phyloP scores from a whole-genome alignment of 2,888 invertebrate species.

The Stictocephala bisonia region DNA sequence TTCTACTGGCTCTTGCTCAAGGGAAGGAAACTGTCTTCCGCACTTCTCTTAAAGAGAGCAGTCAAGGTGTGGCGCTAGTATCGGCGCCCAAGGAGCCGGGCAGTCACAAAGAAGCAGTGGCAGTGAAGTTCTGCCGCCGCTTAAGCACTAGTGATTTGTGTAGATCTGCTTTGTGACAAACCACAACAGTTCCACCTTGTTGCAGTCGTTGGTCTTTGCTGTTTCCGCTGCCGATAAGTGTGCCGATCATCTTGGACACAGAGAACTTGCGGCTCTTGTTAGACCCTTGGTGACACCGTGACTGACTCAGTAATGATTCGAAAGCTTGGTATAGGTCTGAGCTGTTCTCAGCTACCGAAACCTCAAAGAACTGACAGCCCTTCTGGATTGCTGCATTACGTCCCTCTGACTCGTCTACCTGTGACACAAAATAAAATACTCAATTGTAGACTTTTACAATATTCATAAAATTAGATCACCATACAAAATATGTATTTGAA shows the following conservation, averaged over 20 bases:
- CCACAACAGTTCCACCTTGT: constrained; percentile 71
- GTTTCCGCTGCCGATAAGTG: constrained; percentile 72
- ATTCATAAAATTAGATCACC: too few relatives aligned
- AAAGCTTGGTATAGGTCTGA: constrained; percentile 79
- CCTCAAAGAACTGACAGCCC: constrained; percentile 81
- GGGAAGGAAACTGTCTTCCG: constrained; percentile 1
- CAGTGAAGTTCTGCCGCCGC: constrained; percentile 70
- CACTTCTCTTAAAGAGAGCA: neutral
- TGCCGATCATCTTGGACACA: constrained; percentile 83
- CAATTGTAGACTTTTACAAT: neutral
- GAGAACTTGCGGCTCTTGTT: constrained; percentile 75
- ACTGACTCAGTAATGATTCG: constrained; percentile 76
- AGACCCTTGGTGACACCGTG: constrained; percentile 66
- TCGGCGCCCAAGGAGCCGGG: constrained; percentile 45
- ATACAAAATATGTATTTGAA: too few relatives aligned
- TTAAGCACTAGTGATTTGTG: constrained; percentile 70
- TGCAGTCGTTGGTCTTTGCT: constrained; percentile 64
- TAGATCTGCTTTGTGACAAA: constrained; percentile 71
- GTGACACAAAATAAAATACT: constrained; percentile 60
- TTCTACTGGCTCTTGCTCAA: neutral
- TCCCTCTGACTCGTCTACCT: constrained; percentile 80
- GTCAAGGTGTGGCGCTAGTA: constrained; percentile 30
- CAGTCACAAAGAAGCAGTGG: constrained; percentile 76
- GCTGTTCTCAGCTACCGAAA: constrained; percentile 84
- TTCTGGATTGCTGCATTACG: constrained; percentile 74